These are phyloP conservation scores for Agrochola litura DNA, from an alignment of 2,888 invertebrate genomes.

Conservation along the genomic window DNA sequence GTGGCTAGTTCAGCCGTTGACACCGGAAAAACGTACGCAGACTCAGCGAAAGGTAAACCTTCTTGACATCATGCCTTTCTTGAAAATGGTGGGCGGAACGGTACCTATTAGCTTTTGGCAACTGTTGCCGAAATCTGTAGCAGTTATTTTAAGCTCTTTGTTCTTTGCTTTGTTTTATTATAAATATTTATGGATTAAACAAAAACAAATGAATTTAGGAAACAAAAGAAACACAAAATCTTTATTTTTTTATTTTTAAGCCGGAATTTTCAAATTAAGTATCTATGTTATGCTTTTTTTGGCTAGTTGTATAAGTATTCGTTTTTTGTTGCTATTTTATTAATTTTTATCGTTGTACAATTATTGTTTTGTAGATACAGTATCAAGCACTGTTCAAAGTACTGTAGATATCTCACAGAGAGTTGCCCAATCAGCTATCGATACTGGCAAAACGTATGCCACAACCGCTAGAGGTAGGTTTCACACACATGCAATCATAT, in stretches of 20 bases:
- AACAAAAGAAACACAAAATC: not conserved
- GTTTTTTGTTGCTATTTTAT: slow-evolving; percentile 15
- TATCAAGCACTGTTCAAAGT: slow-evolving; percentile 74
- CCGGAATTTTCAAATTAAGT: not conserved
- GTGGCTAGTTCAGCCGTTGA: slow-evolving; percentile 71
- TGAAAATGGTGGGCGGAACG: slow-evolving; percentile 52
- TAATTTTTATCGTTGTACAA: slow-evolving; percentile 38
- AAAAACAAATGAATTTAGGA: slow-evolving; percentile 10
- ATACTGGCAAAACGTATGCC: slow-evolving; percentile 77
- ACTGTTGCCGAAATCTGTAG: slow-evolving; percentile 32
- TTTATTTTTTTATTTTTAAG: not conserved
- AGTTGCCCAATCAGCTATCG: slow-evolving; percentile 75
- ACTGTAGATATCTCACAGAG: slow-evolving; percentile 79
- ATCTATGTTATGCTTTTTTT: not conserved
- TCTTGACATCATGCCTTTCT: slow-evolving; percentile 56
- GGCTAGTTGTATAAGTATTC: not conserved
- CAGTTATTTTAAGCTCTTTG: slow-evolving; percentile 28
- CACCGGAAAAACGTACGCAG: slow-evolving; percentile 73
- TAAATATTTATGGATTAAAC: not conserved
- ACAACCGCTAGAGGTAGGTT: slow-evolving; percentile 74
- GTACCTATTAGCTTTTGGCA: slow-evolving; percentile 52
- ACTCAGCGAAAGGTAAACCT: slow-evolving; percentile 75
- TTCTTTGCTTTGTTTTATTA: slow-evolving; percentile 22
- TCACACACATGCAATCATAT: not conserved
- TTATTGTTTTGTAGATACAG: slow-evolving; percentile 78